A percentile compares a stretch with the other conserved stretches of the same genome.
These are phyloP conservation scores for Ceraclea dissimilis DNA, from an alignment of 2,888 invertebrate species.

Conservation along the genomic window DNA sequence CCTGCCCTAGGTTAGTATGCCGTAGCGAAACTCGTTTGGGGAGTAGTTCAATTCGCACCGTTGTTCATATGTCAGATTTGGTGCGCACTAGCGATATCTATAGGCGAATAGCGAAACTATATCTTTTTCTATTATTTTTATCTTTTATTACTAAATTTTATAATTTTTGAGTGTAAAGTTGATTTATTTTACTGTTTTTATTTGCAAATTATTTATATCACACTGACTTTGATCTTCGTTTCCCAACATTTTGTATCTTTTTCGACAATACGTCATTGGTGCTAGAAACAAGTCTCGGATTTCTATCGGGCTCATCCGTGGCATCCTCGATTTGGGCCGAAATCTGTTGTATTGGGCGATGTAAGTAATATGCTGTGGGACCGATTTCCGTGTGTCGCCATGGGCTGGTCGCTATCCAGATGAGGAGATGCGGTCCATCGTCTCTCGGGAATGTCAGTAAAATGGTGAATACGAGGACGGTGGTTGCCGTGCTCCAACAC, in stretches of 20 bases:
- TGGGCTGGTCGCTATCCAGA: constrained; percentile 16
- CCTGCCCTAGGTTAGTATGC: constrained; percentile 68
- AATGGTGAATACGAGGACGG: constrained; percentile 8
- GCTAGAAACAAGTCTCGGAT: neutral
- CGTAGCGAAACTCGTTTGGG: accelerated
- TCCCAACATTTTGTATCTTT: neutral
- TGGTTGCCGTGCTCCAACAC: constrained; percentile 8
- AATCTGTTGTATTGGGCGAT: constrained; percentile 1
- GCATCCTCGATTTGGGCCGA: neutral
- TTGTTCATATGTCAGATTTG: neutral
- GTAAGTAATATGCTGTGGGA: constrained; percentile 16
- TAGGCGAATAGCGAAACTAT: neutral
- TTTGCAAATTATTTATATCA: neutral
- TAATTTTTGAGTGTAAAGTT: too few species aligned
- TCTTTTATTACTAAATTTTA: too few species aligned
- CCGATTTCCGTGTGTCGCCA: constrained; percentile 19
- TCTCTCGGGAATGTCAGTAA: neutral
- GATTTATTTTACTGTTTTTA: too few species aligned
- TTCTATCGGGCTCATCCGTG: neutral
- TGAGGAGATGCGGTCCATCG: constrained; percentile 2
- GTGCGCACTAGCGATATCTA: neutral
- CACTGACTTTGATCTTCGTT: neutral
- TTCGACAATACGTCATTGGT: neutral
- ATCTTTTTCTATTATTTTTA: too few species aligned
- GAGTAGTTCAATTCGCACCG: neutral